phyloP scores from a whole-genome alignment of 2,797 vertebrate species.

The Carapus acus region DNA sequence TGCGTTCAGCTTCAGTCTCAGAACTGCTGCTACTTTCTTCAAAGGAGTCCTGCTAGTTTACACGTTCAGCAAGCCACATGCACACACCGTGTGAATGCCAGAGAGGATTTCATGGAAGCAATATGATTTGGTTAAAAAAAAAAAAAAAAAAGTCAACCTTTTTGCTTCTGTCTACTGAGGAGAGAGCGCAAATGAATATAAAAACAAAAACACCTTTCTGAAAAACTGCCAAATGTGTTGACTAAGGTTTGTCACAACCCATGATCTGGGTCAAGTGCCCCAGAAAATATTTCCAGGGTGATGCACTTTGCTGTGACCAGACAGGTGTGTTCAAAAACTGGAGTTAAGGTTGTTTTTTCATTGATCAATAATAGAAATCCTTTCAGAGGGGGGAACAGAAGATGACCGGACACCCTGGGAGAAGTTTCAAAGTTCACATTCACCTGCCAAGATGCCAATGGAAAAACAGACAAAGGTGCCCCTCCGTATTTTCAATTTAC shows the following conservation, averaged over 20 bases:
- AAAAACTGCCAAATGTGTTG: slow-evolving; percentile 22
- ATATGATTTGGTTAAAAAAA: slow-evolving; percentile 57
- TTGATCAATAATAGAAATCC: slow-evolving; percentile 66
- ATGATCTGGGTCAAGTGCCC: slow-evolving; percentile 22
- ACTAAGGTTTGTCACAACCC: slow-evolving; percentile 47
- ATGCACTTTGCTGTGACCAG: slow-evolving; percentile 42
- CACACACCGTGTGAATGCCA: slow-evolving; percentile 54
- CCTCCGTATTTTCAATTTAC: slow-evolving; percentile 49
- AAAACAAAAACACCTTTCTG: slow-evolving; percentile 42
- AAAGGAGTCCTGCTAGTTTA: slow-evolving; percentile 39
- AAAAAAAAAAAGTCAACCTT: slow-evolving; percentile 45
- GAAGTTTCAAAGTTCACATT: slow-evolving; percentile 57
- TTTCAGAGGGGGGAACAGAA: slow-evolving; percentile 57
- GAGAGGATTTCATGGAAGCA: slow-evolving; percentile 58
- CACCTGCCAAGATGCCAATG: slow-evolving; percentile 64
- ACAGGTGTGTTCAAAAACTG: slow-evolving; percentile 57
- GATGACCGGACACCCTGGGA: slow-evolving; percentile 48
- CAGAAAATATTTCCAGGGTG: slow-evolving; percentile 34
- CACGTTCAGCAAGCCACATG: slow-evolving; percentile 60
- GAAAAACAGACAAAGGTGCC: slow-evolving; percentile 47
- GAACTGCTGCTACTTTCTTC: slow-evolving; percentile 42
- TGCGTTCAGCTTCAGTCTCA: slow-evolving; percentile 44
- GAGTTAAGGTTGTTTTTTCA: slow-evolving; percentile 37
- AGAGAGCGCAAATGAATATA: slow-evolving; percentile 45
- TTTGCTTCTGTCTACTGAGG: slow-evolving; percentile 52